Evolutionary conservation across 2,113 vertebrate species (phyloP).

Genomic region (Pelvicachromis taeniatus): DNA sequence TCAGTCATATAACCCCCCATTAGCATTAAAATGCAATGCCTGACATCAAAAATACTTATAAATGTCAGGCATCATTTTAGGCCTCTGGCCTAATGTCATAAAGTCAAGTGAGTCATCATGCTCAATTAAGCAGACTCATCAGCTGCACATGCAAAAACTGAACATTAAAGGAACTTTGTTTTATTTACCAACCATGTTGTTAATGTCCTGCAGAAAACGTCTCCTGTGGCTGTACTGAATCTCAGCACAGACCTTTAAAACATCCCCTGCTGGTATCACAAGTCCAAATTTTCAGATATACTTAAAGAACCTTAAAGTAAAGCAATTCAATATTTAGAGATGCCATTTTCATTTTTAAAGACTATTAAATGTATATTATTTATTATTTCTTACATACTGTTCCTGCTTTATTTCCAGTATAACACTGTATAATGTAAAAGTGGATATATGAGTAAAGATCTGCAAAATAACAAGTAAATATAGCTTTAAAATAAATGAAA

Average conservation of each 20-base stretch:
- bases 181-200: no score
- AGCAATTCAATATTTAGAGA: not conserved
- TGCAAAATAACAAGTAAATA: not conserved
- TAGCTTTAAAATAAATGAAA: not conserved
- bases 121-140: not conserved
- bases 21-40: not conserved
- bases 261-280: not conserved
- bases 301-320: not conserved
- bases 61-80: not conserved
- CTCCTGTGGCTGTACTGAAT: not conserved
- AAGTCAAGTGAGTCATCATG: not conserved
- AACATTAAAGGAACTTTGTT: not conserved
- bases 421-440: not conserved
- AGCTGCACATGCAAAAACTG: accelerated
- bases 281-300: not conserved
- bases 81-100: not conserved
- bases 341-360: not conserved
- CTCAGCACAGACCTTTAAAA: not conserved
- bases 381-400: not conserved
- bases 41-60: no score
- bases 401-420: not conserved
- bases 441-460: not conserved
- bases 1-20: not conserved
- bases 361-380: not conserved
- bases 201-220: no score